Percentiles rank a stretch among this genome's conserved stretches.
These are phyloP conservation scores for Syrphus vitripennis DNA, from an alignment of 2,888 invertebrate genomes.

Conservation along the genomic window DNA sequence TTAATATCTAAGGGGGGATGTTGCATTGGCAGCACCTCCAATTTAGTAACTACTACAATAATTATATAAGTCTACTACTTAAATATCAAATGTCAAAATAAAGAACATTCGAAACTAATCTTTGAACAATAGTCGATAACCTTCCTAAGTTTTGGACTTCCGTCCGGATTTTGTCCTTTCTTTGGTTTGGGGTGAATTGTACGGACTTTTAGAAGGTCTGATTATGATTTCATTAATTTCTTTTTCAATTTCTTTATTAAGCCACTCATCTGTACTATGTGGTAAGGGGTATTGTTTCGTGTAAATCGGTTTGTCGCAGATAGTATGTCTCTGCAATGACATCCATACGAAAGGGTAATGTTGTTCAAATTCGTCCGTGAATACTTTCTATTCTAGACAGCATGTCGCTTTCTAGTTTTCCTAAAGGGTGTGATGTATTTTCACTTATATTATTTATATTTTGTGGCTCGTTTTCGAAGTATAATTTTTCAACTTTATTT, in stretches of 20 bases:
- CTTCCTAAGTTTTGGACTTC: neutral
- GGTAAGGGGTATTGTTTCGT: constrained; percentile 56
- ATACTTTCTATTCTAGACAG: neutral
- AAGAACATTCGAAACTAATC: no score
- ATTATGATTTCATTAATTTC: neutral
- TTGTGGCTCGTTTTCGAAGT: constrained; percentile 1
- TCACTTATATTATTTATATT: neutral
- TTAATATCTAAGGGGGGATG: no score
- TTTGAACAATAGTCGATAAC: neutral
- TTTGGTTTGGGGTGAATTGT: neutral
- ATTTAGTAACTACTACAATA: no score
- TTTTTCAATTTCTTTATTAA: neutral
- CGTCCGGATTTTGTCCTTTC: neutral
- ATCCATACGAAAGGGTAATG: constrained; percentile 51
- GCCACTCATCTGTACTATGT: neutral
- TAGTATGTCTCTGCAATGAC: constrained; percentile 52
- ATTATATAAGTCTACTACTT: no score
- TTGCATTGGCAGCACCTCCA: no score
- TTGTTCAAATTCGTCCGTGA: constrained; percentile 29
- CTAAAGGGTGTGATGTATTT: neutral
- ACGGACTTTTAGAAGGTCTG: neutral
- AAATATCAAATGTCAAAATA: no score
- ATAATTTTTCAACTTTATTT: constrained; percentile 3
- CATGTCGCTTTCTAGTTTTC: constrained; percentile 20
- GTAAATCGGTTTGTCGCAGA: constrained; percentile 34